phyloP scores from a whole-genome alignment of 2,888 invertebrate species.

The Chalcis sispes region DNA sequence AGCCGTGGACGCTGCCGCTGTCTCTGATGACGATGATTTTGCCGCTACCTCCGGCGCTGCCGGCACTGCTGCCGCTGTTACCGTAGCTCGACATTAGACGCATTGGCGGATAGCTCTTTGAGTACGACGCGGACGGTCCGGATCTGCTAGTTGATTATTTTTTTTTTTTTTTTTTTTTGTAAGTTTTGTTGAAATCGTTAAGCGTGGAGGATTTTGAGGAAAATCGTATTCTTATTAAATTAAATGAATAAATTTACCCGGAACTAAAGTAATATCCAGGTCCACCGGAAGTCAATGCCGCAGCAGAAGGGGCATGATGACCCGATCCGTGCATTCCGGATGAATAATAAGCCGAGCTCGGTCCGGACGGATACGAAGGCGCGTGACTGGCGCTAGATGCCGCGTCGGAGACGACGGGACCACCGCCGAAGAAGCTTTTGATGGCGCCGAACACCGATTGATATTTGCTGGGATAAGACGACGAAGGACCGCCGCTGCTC shows the following conservation, averaged over 20 bases:
- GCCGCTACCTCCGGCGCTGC: neutral
- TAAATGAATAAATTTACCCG: slow-evolving; percentile 29
- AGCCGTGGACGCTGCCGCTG: slow-evolving; percentile 11
- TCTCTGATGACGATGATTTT: slow-evolving; percentile 54
- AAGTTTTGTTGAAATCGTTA: too few relatives aligned
- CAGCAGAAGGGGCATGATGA: slow-evolving; percentile 9
- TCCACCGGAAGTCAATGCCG: neutral
- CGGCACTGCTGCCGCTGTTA: neutral
- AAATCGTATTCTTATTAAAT: too few relatives aligned
- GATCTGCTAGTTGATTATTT: slow-evolving; percentile 1
- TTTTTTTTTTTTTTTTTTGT: neutral
- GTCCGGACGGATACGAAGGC: slow-evolving; percentile 4
- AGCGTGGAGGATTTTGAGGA: too few relatives aligned
- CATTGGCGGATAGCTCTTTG: slow-evolving; percentile 52
- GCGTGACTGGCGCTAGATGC: slow-evolving; percentile 46
- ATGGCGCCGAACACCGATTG: slow-evolving; percentile 52
- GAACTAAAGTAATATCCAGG: slow-evolving; percentile 43
- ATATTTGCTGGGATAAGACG: slow-evolving; percentile 41
- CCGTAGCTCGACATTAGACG: slow-evolving; percentile 23
- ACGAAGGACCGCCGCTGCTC: slow-evolving; percentile 12
- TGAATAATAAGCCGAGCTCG: neutral
- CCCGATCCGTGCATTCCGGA: slow-evolving; percentile 18
- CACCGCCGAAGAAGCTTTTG: slow-evolving; percentile 51
- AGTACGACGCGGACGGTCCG: slow-evolving; percentile 27
- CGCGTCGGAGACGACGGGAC: slow-evolving; percentile 8